These are phyloP conservation scores for Trinorchestia longiramus DNA, from an alignment of 1,140 invertebrate species.

Conservation along the genomic window DNA sequence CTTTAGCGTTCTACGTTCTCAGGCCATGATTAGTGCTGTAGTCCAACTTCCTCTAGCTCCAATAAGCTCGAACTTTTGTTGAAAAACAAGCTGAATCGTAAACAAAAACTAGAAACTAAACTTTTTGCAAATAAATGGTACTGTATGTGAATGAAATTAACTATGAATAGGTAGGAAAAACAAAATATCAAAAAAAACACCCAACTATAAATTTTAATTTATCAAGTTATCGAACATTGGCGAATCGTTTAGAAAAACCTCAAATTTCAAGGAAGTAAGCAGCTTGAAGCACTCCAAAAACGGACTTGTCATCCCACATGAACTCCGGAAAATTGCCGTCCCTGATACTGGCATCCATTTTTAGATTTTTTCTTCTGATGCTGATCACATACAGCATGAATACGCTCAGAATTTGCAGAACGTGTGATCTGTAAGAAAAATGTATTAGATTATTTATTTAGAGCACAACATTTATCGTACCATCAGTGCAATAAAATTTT, in stretches of 20 bases:
- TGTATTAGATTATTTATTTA: too few species aligned
- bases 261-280: conserved; percentile 32
- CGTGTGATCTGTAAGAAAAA: conserved; percentile 14
- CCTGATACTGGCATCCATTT: neutral
- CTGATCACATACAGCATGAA: conserved; percentile 27
- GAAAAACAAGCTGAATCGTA: too few species aligned
- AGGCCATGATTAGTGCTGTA: too few species aligned
- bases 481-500: too few species aligned
- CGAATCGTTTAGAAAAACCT: neutral
- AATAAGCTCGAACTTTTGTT: too few species aligned
- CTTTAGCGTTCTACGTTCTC: too few species aligned
- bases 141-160: too few species aligned
- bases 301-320: conserved; percentile 19
- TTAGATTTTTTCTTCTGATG: neutral
- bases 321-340: neutral
- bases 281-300: neutral
- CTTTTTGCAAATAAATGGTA: too few species aligned
- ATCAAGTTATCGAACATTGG: neutral
- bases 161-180: neutral
- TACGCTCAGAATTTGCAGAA: neutral
- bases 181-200: neutral
- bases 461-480: too few species aligned
- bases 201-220: neutral
- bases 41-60: too few species aligned
- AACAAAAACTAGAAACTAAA: too few species aligned